These are phyloP conservation scores for Trichogramma pretiosum DNA, from an alignment of 1,140 invertebrate species.

Conservation along the genomic window DNA sequence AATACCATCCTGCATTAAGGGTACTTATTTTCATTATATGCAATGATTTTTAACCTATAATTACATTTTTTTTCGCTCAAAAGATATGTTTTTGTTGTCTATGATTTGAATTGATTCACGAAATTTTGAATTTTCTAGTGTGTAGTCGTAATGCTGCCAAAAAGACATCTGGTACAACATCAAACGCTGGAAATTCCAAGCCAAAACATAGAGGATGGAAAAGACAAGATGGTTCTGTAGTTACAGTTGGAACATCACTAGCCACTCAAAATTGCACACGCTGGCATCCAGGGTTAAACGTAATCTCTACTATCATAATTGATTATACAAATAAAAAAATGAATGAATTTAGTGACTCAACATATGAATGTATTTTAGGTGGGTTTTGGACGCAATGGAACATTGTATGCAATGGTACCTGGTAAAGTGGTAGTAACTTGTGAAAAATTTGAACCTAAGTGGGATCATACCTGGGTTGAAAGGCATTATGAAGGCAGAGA, in stretches of 20 bases:
- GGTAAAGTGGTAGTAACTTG: constrained; percentile 69
- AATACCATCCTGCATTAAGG: no score
- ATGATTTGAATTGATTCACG: no score
- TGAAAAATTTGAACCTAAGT: constrained; percentile 64
- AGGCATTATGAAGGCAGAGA: constrained; percentile 54
- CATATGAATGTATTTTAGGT: constrained; percentile 50
- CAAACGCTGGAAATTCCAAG: constrained; percentile 51
- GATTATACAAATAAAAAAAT: constrained; percentile 2
- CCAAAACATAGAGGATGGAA: constrained; percentile 67
- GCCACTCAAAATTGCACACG: constrained; percentile 58
- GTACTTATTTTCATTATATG: no score
- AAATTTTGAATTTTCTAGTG: constrained; percentile 23
- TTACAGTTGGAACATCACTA: constrained; percentile 57
- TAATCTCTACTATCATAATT: constrained; percentile 37
- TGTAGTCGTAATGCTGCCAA: constrained; percentile 57
- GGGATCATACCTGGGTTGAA: constrained; percentile 60
- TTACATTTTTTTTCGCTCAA: no score
- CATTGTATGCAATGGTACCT: constrained; percentile 62
- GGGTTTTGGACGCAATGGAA: constrained; percentile 65
- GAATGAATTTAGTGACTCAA: constrained; percentile 6
- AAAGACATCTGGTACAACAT: constrained; percentile 56
- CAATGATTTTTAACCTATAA: no score
- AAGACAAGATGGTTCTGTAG: constrained; percentile 55
- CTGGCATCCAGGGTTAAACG: constrained; percentile 75
- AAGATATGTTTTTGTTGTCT: no score